Conservation (phyloP, 2,113 vertebrate species). For the Nerophis lumbriciformis region DNA sequence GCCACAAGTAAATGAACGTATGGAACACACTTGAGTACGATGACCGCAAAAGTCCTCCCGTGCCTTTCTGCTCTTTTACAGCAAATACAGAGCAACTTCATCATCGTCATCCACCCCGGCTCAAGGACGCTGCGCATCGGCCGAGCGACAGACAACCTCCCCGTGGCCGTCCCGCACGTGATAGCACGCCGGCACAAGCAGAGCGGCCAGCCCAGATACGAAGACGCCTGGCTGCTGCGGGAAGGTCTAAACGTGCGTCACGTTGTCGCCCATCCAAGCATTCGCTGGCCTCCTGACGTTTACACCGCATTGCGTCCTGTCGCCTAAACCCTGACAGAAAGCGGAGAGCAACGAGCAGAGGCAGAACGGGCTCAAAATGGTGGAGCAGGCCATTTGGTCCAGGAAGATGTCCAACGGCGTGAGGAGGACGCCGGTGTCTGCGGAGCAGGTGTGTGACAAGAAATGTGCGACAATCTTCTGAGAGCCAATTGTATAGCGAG, state of each 20-base stretch:
- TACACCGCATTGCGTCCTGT: not conserved
- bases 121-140: constrained; percentile 85
- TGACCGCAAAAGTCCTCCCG: not conserved
- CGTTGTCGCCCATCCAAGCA: fast-evolving
- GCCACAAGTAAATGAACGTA: no score
- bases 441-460: constrained; percentile 81
- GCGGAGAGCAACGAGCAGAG: constrained; percentile 94
- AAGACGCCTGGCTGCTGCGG: constrained; percentile 85
- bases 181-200: constrained; percentile 88
- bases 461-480: not conserved
- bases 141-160: constrained; percentile 88
- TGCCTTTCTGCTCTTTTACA: constrained; percentile 41
- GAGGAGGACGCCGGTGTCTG: constrained; percentile 87
- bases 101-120: constrained; percentile 91
- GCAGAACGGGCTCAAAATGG: constrained; percentile 98
- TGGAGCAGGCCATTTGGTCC: constrained; percentile 98
- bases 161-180: constrained; percentile 82
- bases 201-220: constrained; percentile 76
- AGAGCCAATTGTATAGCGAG: no score
- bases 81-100: constrained; percentile 96
- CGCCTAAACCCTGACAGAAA: constrained; percentile 70
- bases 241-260: constrained; percentile 86
- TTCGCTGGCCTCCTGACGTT: not conserved
- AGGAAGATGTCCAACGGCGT: constrained; percentile 98
- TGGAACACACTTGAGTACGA: not conserved